Conservation (phyloP, 1,140 invertebrate species). For the Argopecten irradians region DNA sequence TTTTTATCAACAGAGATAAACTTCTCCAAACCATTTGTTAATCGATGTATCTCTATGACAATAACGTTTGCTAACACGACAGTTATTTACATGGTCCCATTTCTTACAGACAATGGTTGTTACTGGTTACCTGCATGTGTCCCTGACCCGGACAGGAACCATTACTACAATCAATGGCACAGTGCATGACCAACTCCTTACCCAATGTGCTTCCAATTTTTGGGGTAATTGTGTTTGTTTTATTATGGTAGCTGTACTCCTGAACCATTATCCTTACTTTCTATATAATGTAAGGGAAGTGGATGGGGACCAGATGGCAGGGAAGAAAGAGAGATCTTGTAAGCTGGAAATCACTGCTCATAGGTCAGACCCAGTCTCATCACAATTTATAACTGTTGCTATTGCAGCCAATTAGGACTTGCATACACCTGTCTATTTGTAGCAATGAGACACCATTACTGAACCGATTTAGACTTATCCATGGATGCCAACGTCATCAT, state of each 20-base stretch:
- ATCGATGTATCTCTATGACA: neutral
- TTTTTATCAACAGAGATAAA: neutral
- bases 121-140: neutral
- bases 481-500: neutral
- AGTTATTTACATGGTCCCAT: neutral
- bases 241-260: neutral
- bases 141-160: conserved; percentile 1
- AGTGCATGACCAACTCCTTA: neutral
- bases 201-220: conserved; percentile 22
- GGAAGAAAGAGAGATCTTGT: neutral
- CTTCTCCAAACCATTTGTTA: neutral
- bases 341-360: neutral
- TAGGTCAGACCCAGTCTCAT: neutral
- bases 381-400: neutral
- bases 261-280: neutral
- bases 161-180: conserved; percentile 4
- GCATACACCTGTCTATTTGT: neutral
- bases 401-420: neutral
- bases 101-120: conserved; percentile 3
- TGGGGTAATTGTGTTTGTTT: conserved; percentile 6
- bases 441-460: neutral
- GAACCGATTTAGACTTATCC: neutral
- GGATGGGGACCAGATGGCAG: conserved; percentile 1
- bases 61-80: neutral
- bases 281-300: neutral